Evolutionary conservation across 1,140 invertebrate genomes (phyloP), one percentile per base, ranked within the genome.

Genomic region (Drosophila sturtevanti): DNA sequence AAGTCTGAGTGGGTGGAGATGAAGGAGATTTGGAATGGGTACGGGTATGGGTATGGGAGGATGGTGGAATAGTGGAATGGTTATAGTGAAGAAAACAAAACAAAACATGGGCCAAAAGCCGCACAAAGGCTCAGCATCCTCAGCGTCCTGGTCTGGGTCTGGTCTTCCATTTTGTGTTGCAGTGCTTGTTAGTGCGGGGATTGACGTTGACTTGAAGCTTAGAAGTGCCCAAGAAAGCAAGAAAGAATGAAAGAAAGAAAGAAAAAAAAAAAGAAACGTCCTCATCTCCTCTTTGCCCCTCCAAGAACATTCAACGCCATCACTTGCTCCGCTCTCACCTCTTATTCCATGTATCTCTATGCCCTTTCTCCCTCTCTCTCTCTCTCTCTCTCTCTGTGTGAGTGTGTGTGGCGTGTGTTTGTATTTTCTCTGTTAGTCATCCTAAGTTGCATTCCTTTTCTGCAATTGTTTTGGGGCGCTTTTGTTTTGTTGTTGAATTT

Each of bases 131-230:
- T 63, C 56, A 63, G 71, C 41, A 48, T 48, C 61, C 62, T 58
- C 55, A 71, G 66, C 58, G 59, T 77, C 65, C 22, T 60, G 21
- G 37, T 35, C n/a, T 14, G 14, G 16, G 14, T 41, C 38, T 41
- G 38, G 41, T 48, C 41, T 48, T 48, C 41, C 58, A 14, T 37
- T 38, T 22, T 31, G 38, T 58, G 63, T 38, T 76, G 79, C 65
- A 86, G 84, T 86, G 82, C 82, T 86, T 86, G 82, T 86, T 86
- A 86, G 82, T 85, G 81, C 81, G 76, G 67, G 79, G 79, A 80
- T 73, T 85, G 81, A 85, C 81, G 81, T 85, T 74, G 74, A 73
- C 74, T 77, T 81, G 71, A 67, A 74, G 68, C 82, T 86, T 86
- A 87, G 82, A 87, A 82, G 82, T 81, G 75, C 67, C 79, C 41